These are phyloP conservation scores for Troides oblongomaculatus DNA, from an alignment of 2,888 invertebrate genomes.

Conservation along the genomic window DNA sequence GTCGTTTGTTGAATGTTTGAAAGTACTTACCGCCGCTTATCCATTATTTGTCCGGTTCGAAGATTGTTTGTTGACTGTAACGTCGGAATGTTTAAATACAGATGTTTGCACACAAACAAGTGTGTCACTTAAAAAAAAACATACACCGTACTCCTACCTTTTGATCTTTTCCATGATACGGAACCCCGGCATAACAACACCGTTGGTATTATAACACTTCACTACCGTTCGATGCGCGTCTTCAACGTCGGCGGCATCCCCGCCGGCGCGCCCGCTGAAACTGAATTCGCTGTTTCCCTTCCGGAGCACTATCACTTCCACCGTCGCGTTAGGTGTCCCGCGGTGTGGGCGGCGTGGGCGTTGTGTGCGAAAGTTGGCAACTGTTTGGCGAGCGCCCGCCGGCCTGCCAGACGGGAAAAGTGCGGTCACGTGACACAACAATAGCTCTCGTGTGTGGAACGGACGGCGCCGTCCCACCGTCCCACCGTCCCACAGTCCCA, in stretches of 20 bases:
- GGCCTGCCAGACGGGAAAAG: slow-evolving; percentile 48
- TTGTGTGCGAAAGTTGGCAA: slow-evolving; percentile 57
- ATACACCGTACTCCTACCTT: slow-evolving; percentile 40
- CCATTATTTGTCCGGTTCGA: too few species aligned
- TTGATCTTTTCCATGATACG: slow-evolving; percentile 56
- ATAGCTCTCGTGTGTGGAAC: slow-evolving; percentile 43
- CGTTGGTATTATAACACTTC: slow-evolving; percentile 20
- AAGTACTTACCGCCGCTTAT: too few species aligned
- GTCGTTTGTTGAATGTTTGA: too few species aligned
- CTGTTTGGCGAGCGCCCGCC: slow-evolving; percentile 50
- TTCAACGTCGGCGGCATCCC: slow-evolving; percentile 17
- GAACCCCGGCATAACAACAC: slow-evolving; percentile 47
- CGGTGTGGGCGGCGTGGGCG: slow-evolving; percentile 30
- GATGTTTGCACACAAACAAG: too few species aligned
- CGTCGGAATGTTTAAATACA: too few species aligned
- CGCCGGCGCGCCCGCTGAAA: slow-evolving; percentile 23
- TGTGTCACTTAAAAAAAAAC: too few species aligned
- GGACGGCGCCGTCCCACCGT: slow-evolving; percentile 33
- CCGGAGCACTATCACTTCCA: slow-evolving; percentile 35
- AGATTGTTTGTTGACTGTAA: too few species aligned
- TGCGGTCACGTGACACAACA: slow-evolving; percentile 52
- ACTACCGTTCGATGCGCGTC: slow-evolving; percentile 10
- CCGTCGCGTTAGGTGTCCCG: slow-evolving; percentile 31
- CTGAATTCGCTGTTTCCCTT: slow-evolving; percentile 26
- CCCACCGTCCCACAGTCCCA: slow-evolving; percentile 27